Evolutionary conservation across 2,797 vertebrate genomes (phyloP).

Genomic region (Antennarius maculatus): DNA sequence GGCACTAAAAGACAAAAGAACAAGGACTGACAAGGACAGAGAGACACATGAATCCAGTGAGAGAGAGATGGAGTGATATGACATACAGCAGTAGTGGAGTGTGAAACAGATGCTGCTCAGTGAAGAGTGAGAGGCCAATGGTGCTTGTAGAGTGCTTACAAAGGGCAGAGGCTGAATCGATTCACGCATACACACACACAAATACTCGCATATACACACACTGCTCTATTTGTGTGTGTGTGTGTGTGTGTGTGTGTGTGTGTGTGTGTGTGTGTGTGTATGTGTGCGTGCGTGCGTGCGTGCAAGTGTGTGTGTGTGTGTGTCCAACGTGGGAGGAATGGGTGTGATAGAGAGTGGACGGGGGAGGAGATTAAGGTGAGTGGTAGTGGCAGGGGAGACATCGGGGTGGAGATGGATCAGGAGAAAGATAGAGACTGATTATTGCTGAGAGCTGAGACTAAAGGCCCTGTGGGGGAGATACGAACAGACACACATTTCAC

Average conservation of each 20-base stretch:
- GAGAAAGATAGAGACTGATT: slow-evolving; percentile 77
- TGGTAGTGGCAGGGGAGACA: slow-evolving; percentile 64
- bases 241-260: slow-evolving; percentile 23
- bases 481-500: slow-evolving; percentile 25
- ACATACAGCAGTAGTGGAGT: slow-evolving; percentile 66
- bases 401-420: slow-evolving; percentile 68
- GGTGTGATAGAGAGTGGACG: slow-evolving; percentile 37
- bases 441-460: slow-evolving; percentile 72
- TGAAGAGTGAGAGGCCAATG: slow-evolving; percentile 87
- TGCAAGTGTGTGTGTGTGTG: slow-evolving; percentile 16
- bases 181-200: slow-evolving; percentile 70
- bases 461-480: slow-evolving; percentile 65
- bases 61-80: slow-evolving; percentile 81
- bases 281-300: too few relatives aligned
- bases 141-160: slow-evolving; percentile 95
- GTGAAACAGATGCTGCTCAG: slow-evolving; percentile 92
- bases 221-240: slow-evolving; percentile 26
- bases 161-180: slow-evolving; percentile 94
- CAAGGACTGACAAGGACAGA: slow-evolving; percentile 63
- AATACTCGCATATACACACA: slow-evolving; percentile 44
- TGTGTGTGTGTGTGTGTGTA: slow-evolving; percentile 28
- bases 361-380: slow-evolving; percentile 26
- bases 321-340: slow-evolving; percentile 30
- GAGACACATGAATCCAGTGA: slow-evolving; percentile 69
- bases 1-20: slow-evolving; percentile 32